These are phyloP conservation scores for Sipha maydis DNA, from an alignment of 2,888 invertebrate species.

Conservation along the genomic window DNA sequence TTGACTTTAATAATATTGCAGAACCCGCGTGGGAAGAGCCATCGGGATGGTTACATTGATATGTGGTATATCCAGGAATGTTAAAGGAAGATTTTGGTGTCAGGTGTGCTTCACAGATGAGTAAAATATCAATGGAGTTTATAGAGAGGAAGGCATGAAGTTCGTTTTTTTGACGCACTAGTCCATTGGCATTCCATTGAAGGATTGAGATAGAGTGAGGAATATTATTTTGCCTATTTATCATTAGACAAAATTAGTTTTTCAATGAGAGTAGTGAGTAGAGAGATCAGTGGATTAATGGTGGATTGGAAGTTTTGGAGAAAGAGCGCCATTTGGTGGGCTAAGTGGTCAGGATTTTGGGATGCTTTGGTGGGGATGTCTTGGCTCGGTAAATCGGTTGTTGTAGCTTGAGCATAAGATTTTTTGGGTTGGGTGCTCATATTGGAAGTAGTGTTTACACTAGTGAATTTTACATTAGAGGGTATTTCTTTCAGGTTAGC, in stretches of 20 bases:
- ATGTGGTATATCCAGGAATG: background rate
- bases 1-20: too few relatives aligned
- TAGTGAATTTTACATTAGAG: too few relatives aligned
- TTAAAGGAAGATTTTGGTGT: background rate
- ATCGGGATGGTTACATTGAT: too few relatives aligned
- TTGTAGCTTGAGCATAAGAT: too few relatives aligned
- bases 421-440: too few relatives aligned
- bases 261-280: background rate
- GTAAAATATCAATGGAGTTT: background rate
- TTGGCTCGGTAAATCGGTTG: too few relatives aligned
- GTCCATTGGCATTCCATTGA: background rate
- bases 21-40: too few relatives aligned
- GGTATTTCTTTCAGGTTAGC: too few relatives aligned
- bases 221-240: background rate
- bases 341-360: background rate
- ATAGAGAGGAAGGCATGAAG: background rate
- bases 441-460: too few relatives aligned
- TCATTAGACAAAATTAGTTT: background rate
- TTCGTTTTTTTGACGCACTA: conserved; percentile 10
- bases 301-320: background rate
- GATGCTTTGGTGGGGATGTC: too few relatives aligned
- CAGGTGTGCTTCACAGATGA: background rate
- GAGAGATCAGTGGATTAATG: background rate
- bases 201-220: conserved; percentile 11
- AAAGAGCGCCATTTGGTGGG: background rate